A percentile compares a stretch with the other conserved stretches of the same genome.
These are phyloP conservation scores for Polietes domitor DNA, from an alignment of 2,888 invertebrate genomes.

Conservation along the genomic window DNA sequence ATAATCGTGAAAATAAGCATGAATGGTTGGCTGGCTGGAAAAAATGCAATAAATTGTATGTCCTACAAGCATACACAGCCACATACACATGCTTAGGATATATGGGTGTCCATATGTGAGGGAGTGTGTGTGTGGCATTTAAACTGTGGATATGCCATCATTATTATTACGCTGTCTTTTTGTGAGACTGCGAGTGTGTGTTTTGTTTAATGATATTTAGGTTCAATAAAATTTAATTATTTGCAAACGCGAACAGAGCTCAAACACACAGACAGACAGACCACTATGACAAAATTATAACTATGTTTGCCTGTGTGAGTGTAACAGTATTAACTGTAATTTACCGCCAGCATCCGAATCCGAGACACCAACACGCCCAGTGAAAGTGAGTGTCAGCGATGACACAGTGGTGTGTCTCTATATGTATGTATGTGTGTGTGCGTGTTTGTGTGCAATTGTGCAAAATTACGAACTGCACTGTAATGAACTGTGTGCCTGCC, in stretches of 20 bases:
- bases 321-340: constrained; percentile 31
- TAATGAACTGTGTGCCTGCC: constrained; percentile 26
- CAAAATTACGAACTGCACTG: constrained; percentile 26
- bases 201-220: constrained; percentile 59
- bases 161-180: constrained; percentile 26
- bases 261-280: not conserved
- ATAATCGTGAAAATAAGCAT: constrained; percentile 61
- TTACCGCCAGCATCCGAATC: constrained; percentile 26
- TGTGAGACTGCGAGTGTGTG: not conserved
- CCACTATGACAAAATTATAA: constrained; percentile 21
- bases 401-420: not conserved
- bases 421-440: constrained; percentile 18
- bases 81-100: constrained; percentile 14
- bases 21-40: constrained; percentile 67
- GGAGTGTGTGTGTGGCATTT: constrained; percentile 5
- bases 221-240: constrained; percentile 68
- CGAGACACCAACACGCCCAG: not conserved
- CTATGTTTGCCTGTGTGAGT: constrained; percentile 6
- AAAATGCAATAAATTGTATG: constrained; percentile 43
- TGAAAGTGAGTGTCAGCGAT: not conserved
- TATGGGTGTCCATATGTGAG: not conserved
- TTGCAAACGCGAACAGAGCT: constrained; percentile 49
- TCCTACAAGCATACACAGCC: constrained; percentile 4
- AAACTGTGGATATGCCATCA: constrained; percentile 33
- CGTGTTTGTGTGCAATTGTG: constrained; percentile 3